Evolutionary conservation across 2,113 vertebrate genomes (phyloP).

Genomic region (Chaetodon auriga): DNA sequence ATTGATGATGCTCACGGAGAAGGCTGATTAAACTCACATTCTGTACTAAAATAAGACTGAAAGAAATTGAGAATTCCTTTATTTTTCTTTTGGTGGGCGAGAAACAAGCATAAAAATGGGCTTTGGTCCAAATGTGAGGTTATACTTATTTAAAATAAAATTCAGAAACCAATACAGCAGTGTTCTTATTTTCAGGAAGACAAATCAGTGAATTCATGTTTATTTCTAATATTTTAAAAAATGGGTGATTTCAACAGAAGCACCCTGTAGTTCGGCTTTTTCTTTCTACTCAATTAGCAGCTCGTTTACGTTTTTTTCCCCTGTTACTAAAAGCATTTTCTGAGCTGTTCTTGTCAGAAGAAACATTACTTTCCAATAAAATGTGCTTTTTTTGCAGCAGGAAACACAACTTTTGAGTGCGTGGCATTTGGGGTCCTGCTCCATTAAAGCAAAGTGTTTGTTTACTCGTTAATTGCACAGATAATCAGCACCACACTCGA

Average conservation of each 20-base stretch:
- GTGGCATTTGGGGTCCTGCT: not conserved
- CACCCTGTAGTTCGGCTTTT: not conserved
- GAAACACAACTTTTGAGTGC: not conserved
- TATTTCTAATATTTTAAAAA: not conserved
- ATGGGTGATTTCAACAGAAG: not conserved
- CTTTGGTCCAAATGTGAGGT: not conserved
- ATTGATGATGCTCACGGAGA: not conserved
- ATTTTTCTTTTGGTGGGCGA: not conserved
- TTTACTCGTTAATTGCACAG: not conserved
- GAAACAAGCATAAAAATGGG: not conserved
- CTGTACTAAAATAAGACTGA: not conserved
- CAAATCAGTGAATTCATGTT: not conserved
- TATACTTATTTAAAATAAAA: not conserved
- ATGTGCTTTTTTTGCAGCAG: not conserved
- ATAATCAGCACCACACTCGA: not conserved
- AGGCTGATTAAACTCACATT: not conserved
- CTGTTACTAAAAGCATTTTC: not conserved
- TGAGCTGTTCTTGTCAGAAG: not conserved
- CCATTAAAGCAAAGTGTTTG: not conserved
- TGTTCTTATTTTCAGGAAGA: not conserved
- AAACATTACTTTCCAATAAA: not conserved
- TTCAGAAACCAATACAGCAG: not conserved
- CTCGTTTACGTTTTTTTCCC: not conserved
- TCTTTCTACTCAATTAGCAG: not conserved
- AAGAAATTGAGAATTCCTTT: not conserved